Evolutionary conservation across 2,113 vertebrate species (phyloP).

Genomic region (Tylochromis polylepis): DNA sequence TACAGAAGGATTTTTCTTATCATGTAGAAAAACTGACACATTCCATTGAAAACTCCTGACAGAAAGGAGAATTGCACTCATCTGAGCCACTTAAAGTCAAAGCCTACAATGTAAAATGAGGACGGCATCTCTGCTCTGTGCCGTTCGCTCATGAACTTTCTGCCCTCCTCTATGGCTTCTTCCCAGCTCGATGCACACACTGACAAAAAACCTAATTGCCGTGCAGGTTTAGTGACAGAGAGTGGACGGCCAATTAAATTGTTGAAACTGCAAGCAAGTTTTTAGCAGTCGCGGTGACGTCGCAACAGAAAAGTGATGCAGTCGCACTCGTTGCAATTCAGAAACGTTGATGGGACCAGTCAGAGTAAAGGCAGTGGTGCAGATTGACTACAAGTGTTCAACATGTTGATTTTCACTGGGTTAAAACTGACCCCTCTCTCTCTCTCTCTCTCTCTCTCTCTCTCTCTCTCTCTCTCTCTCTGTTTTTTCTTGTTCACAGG

Average conservation of each 20-base stretch:
- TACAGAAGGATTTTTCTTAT: neutral
- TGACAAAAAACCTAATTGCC: neutral
- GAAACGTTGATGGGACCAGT: neutral
- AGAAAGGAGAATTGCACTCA: neutral
- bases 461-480: neutral
- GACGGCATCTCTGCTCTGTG: neutral
- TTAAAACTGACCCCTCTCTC: neutral
- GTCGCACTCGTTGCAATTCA: neutral
- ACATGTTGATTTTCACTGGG: neutral
- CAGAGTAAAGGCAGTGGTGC: neutral
- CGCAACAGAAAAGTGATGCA: neutral
- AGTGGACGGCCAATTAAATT: neutral
- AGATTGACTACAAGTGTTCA: neutral
- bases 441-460: neutral
- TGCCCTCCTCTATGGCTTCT: neutral
- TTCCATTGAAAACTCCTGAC: neutral
- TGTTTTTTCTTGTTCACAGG: slow-evolving; percentile 70
- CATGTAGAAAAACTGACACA: neutral
- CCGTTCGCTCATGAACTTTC: neutral
- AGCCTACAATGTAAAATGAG: neutral
- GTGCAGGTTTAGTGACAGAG: neutral
- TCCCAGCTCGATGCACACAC: neutral
- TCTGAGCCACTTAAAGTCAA: too few species aligned
- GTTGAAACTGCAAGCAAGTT: neutral
- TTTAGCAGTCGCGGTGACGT: neutral